These are phyloP conservation scores for Atractosteus spatula DNA, from an alignment of 2,113 vertebrate species.

Conservation along the genomic window DNA sequence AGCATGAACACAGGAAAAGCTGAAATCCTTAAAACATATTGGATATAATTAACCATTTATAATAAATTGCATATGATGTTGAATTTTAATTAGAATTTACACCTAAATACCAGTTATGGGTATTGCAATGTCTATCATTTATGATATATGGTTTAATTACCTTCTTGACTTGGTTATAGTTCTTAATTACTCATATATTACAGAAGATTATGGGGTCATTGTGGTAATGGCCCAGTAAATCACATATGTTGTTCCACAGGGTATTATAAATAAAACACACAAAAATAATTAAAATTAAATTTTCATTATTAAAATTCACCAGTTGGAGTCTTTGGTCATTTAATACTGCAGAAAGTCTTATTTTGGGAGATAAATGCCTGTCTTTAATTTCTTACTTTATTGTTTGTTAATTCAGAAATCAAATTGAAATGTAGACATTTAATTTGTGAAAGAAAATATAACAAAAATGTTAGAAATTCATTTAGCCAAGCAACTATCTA, in stretches of 20 bases:
- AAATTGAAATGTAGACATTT: too few relatives aligned
- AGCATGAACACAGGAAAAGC: conserved; percentile 21
- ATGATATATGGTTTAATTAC: conserved; percentile 58
- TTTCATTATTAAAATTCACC: too few relatives aligned
- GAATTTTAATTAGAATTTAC: conserved; percentile 35
- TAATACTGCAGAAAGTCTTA: too few relatives aligned
- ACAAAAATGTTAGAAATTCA: too few relatives aligned
- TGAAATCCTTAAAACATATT: conserved; percentile 28
- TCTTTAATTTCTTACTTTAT: too few relatives aligned
- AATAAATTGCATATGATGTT: conserved; percentile 26
- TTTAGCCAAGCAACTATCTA: too few relatives aligned
- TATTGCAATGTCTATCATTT: conserved; percentile 26
- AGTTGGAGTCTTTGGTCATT: too few relatives aligned
- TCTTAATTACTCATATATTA: conserved; percentile 61
- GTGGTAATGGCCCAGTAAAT: conserved; percentile 68
- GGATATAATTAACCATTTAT: conserved; percentile 29
- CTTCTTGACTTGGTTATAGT: conserved; percentile 54
- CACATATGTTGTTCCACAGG: conserved; percentile 55
- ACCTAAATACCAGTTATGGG: conserved; percentile 26
- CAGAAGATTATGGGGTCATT: conserved; percentile 57
- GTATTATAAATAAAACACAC: conserved; percentile 64
- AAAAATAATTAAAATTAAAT: too few relatives aligned
- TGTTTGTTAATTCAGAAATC: too few relatives aligned
- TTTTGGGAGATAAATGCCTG: too few relatives aligned
- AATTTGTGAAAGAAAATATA: too few relatives aligned